A percentile compares a stretch with the other conserved stretches of the same genome.
These are phyloP conservation scores for Leptestheria dahalacensis DNA, from an alignment of 1,140 invertebrate genomes.

Conservation along the genomic window DNA sequence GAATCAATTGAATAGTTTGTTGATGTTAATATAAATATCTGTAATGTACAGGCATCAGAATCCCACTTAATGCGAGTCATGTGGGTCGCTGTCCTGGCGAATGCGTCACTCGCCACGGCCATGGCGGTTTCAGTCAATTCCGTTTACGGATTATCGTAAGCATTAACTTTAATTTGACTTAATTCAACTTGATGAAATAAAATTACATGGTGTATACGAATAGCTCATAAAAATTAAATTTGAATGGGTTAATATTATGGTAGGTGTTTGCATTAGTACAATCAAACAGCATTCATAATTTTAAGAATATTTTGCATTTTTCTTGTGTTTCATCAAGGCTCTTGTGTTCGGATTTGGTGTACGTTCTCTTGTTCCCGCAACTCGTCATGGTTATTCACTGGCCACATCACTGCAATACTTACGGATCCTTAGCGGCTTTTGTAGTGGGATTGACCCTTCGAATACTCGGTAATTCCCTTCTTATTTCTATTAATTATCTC, in stretches of 20 bases:
- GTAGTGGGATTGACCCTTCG: slow-evolving; percentile 37
- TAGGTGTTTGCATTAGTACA: no score
- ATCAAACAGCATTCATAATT: not conserved
- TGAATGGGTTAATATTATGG: no score
- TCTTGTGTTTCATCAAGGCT: no score
- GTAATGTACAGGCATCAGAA: slow-evolving; percentile 45
- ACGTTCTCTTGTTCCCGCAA: slow-evolving; percentile 48
- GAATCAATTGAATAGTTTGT: not conserved
- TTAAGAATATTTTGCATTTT: not conserved
- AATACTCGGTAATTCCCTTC: slow-evolving; percentile 21
- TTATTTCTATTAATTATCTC: no score
- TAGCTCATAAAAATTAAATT: no score
- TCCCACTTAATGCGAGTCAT: slow-evolving; percentile 60
- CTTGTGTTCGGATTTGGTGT: slow-evolving; percentile 49
- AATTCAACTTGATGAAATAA: not conserved
- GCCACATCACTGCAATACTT: slow-evolving; percentile 36
- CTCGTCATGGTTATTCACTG: slow-evolving; percentile 42
- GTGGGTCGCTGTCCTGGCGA: slow-evolving; percentile 48
- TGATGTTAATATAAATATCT: not conserved
- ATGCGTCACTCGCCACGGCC: slow-evolving; percentile 49
- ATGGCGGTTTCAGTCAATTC: slow-evolving; percentile 57
- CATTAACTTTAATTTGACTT: slow-evolving; percentile 33
- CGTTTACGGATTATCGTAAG: slow-evolving; percentile 48
- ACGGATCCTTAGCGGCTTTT: slow-evolving; percentile 40
- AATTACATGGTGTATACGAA: not conserved